Evolutionary conservation across 2,797 vertebrate genomes (phyloP).

Genomic region (Xiphophorus birchmanni): DNA sequence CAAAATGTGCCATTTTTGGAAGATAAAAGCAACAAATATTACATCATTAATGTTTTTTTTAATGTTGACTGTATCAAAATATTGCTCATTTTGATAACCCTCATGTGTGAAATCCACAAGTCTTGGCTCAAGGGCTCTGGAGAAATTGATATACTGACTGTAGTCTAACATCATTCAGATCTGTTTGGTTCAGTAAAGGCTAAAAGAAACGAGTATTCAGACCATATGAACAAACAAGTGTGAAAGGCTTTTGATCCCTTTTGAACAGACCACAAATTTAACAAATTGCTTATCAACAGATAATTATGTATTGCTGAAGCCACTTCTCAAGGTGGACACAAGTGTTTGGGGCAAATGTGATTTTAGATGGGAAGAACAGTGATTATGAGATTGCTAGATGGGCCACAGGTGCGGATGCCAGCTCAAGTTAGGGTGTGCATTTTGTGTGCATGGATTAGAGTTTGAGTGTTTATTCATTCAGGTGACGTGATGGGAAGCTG

Average conservation of each 20-base stretch:
- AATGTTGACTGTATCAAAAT: neutral
- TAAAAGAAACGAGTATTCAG: constrained; percentile 45
- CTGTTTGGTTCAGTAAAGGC: constrained; percentile 42
- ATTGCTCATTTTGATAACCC: neutral
- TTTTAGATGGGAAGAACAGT: constrained; percentile 24
- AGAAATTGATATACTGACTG: neutral
- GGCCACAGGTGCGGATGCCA: constrained; percentile 63
- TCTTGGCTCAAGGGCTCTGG: constrained; percentile 41
- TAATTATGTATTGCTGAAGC: constrained; percentile 62
- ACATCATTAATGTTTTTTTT: neutral
- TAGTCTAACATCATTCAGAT: constrained; percentile 36
- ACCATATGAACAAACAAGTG: constrained; percentile 57
- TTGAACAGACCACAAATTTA: constrained; percentile 66
- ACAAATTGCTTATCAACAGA: constrained; percentile 72
- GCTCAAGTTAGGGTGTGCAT: constrained; percentile 24
- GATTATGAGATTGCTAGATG: constrained; percentile 34
- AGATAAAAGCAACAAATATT: neutral
- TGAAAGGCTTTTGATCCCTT: constrained; percentile 51
- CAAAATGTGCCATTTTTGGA: neutral
- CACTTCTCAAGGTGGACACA: constrained; percentile 40
- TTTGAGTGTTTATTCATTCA: constrained; percentile 39
- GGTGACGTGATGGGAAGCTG: constrained; percentile 49
- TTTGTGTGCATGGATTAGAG: constrained; percentile 32
- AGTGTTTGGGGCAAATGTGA: constrained; percentile 21
- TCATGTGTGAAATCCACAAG: constrained; percentile 23